Evolutionary conservation across 2,888 invertebrate genomes (phyloP), one percentile per base, ranked within the genome.

Genomic region (Autographa gamma): DNA sequence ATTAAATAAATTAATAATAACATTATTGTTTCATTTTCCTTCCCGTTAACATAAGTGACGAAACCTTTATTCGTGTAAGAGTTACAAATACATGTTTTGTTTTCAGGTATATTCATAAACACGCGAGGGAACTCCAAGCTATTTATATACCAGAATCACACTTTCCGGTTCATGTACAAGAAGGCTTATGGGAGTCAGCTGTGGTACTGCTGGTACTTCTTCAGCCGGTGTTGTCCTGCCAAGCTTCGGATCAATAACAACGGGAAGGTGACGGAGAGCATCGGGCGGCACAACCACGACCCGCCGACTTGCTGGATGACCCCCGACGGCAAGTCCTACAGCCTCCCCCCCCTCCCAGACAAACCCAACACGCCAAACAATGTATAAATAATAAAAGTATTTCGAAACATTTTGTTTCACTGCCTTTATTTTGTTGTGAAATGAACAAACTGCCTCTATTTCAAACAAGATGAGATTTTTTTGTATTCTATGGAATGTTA

Each of bases 191-290:
- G 95, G n/a, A 95, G 95, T 82, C 95, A 95, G 69, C 85, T 95
- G 3, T 95, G 95, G 95, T 95, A 95, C 71, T 95, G 95, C 77
- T 95, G 95, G 95, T 95, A 93, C 76, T 95, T 95, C 93, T 95
- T 95, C 87, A 95, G 94, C 63, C 85, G 95, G 69, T 95, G 95
- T 77, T 95, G 95, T 81, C 95, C 95, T 13, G 95, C 95, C 0
- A 95, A 95, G 76, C 83, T 95, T 18, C 81, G 95, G 76, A 95
- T 95, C 66, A 94, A 95, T 77, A 95, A 95, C 71, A 90, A 92
- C 38, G 95, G 95, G 0, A 91, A 92, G 79, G 95, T 95, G 0
- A 95, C 95, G 0, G 95, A 95, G 73, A 91, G 90, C 74, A 95
- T 95, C n/a, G 95, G 95, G 19, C 83, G 92, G 66, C 95, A 95